These are phyloP conservation scores for Maniola hyperantus DNA, from an alignment of 2,888 invertebrate species.

Conservation along the genomic window DNA sequence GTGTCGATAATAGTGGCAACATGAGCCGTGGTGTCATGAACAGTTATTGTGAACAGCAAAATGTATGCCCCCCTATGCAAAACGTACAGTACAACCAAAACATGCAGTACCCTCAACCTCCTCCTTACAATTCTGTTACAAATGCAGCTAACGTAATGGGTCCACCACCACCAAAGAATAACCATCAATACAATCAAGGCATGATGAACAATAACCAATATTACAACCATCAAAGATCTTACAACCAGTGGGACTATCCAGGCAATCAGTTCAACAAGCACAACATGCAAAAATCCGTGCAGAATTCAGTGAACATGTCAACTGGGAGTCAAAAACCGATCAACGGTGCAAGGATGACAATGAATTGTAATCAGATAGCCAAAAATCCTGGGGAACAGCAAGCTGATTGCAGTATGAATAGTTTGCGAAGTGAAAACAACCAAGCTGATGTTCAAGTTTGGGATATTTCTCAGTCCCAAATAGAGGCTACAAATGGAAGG, in stretches of 20 bases:
- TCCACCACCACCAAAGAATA: slow-evolving; percentile 75
- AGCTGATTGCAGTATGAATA: slow-evolving; percentile 80
- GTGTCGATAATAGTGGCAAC: slow-evolving; percentile 73
- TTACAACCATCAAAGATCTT: slow-evolving; percentile 72
- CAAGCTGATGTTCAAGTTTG: slow-evolving; percentile 85
- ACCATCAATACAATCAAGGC: slow-evolving; percentile 74
- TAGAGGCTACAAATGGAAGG: slow-evolving; percentile 73
- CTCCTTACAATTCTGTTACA: slow-evolving; percentile 69
- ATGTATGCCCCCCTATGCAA: slow-evolving; percentile 56
- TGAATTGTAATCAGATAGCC: slow-evolving; percentile 60
- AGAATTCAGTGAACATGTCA: slow-evolving; percentile 75
- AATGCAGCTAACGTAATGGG: slow-evolving; percentile 75
- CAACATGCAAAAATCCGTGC: slow-evolving; percentile 68
- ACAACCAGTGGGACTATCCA: slow-evolving; percentile 75
- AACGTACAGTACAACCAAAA: slow-evolving; percentile 65
- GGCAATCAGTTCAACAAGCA: slow-evolving; percentile 74
- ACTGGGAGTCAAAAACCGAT: slow-evolving; percentile 70
- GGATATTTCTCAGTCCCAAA: slow-evolving; percentile 86
- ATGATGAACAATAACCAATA: slow-evolving; percentile 79
- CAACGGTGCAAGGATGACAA: slow-evolving; percentile 54
- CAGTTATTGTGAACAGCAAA: slow-evolving; percentile 67
- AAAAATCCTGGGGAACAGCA: slow-evolving; percentile 65
- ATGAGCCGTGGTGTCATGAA: slow-evolving; percentile 69
- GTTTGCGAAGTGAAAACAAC: slow-evolving; percentile 76
- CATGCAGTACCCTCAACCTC: slow-evolving; percentile 70